Evolutionary conservation across 2,888 invertebrate species (phyloP), one percentile per base, ranked within the genome.

Genomic region (Ophraella communa): DNA sequence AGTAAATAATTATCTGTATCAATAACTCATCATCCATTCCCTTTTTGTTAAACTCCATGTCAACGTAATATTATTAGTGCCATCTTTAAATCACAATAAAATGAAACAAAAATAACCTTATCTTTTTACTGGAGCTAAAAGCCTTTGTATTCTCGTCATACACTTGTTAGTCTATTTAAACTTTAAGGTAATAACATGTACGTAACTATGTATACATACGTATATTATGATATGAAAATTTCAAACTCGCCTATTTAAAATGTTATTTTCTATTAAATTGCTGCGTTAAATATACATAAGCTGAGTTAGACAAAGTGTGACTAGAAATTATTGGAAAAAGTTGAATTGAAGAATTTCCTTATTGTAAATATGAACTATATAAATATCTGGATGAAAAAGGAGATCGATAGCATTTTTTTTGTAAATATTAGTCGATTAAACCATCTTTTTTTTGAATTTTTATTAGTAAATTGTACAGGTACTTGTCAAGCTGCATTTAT

Each of bases 81-180:
- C 7, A 27, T 27, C 27, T 27, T 7, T 2, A 8, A 3, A 8
- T 4, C 27, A 7, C 27, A 3, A 27, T 1, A 8, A 27, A 27
- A 4, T 7, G 27, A 4, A 4, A 7, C 4, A 27, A 27, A 4
- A 8, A 8, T 27, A 27, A 8, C 1, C 8, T 27, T 27, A 4
- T 11, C 3, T 11, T 33, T 14, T n/a, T n/a, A 1, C 14, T 39
- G 5, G 4, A 39, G 14, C 14, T 39, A 5, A 39, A 39, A 39
- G 35, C 35, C 35, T 17, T 39, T n/a, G 14, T 14, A 39, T 51
- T 14, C 17, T 53, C 7, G 18, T 42, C 23, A 24, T 35, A 20
- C 42, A 54, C 54, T 21, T 30, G 4, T 42, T 42, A 23, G 54
- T 42, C 54, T 54, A 42, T 35, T 20, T 53, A 53, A 39, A 44